Conservation (phyloP, 2,888 invertebrate genomes). For the Gymnocheta viridis region DNA sequence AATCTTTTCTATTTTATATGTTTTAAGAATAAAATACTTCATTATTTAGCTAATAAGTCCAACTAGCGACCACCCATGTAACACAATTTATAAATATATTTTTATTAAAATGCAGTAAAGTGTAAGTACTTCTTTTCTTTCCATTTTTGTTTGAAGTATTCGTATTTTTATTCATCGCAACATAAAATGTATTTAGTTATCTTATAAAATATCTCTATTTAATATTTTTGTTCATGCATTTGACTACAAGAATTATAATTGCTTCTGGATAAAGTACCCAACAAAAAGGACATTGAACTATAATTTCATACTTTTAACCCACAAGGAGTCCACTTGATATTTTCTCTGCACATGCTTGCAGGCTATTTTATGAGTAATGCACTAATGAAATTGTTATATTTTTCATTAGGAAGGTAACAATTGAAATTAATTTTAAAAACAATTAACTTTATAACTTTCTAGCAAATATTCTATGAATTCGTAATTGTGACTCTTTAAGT, state of each 20-base stretch:
- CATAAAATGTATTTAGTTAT: conserved; percentile 4
- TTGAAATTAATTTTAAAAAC: too few relatives aligned
- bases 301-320: neutral
- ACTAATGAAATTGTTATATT: neutral
- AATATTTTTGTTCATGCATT: neutral
- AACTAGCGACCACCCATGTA: too few relatives aligned
- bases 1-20: too few relatives aligned
- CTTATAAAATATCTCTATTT: conserved; percentile 13
- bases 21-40: too few relatives aligned
- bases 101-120: neutral
- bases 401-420: neutral
- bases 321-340: conserved; percentile 4
- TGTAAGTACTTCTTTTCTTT: neutral
- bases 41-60: too few relatives aligned
- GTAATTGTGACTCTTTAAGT: too few relatives aligned
- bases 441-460: too few relatives aligned
- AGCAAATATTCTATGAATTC: too few relatives aligned
- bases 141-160: neutral
- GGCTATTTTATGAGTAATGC: neutral
- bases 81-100: conserved; percentile 9
- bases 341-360: neutral
- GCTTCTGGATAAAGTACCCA: conserved; percentile 23
- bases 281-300: conserved; percentile 46
- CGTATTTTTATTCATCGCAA: neutral
- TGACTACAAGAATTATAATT: conserved; percentile 19